Base-by-base conservation (phyloP, 2,797 vertebrate species). In the Artibeus jamaicensis region DNA sequence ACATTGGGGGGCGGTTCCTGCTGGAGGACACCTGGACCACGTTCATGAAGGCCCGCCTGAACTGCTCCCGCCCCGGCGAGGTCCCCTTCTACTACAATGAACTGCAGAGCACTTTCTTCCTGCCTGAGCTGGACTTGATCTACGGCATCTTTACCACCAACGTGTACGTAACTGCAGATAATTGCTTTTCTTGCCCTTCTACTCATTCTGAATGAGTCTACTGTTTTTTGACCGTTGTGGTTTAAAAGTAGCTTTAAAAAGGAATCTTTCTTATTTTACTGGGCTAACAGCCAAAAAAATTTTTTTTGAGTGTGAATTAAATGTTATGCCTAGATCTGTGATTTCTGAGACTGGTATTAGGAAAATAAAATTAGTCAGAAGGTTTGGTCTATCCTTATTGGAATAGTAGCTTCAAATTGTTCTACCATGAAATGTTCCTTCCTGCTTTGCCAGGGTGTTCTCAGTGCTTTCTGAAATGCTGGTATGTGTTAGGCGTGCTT, bases 1-100 rank as follows among this genome's bases (percentile, higher is more conserved):
- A 99, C 98, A 99, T 99, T 0, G 99, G 99, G 0, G 99, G 99
- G 0, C 99, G 99, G 7, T 99, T 99, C 81, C 99, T 99, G 62
- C 98, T 99, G 93, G 99, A 99, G 95, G 99, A 99, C 97, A 99
- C 99, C 0, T 99, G 99, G 99, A 99, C 99, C 92, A 99, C 99
- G 2, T 99, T 99, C 98, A 99, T 99, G 99, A 99, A 99, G 97
- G 99, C 99, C 16, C 98, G 99, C 21, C 98, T 99, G 37, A 99
- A 99, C 98, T 99, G 99, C 96, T 99, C 99, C 44, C 98, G 99
- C 26, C 99, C 99, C 0, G 99, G 99, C 18, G 99, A 99, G 98
- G 99, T 99, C 97, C 99, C 99, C 1, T 99, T 99, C 97, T 99
- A 99, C 98, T 99, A 99, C 98, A 99, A 99, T 3, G 99, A 99